phyloP scores from a whole-genome alignment of 2,888 invertebrate genomes.

The Melanchra persicariae region DNA sequence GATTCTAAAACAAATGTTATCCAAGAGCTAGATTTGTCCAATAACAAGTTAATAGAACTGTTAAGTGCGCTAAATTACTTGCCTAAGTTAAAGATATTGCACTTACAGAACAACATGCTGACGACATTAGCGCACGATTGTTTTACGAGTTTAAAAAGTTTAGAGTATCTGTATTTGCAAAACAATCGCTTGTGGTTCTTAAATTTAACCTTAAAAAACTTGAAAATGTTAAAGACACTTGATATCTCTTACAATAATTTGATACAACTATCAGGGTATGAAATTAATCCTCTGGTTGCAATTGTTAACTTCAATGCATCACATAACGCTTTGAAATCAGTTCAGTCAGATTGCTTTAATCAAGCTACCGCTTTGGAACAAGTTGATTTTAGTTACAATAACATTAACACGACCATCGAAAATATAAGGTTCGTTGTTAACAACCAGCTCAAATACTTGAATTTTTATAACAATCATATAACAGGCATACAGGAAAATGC shows the following conservation, averaged over 20 bases:
- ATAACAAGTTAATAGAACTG: conserved; percentile 74
- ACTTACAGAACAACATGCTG: conserved; percentile 78
- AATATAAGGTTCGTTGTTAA: conserved; percentile 78
- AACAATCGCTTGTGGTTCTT: conserved; percentile 76
- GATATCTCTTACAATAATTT: conserved; percentile 79
- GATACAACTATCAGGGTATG: conserved; percentile 73
- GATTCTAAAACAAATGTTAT: conserved; percentile 67
- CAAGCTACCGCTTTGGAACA: conserved; percentile 72
- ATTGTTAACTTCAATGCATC: conserved; percentile 79
- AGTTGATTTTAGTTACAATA: conserved; percentile 81
- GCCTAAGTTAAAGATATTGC: conserved; percentile 70
- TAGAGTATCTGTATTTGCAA: conserved; percentile 72
- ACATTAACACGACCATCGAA: conserved; percentile 75
- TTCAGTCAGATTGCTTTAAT: conserved; percentile 81
- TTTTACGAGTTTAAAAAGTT: conserved; percentile 71
- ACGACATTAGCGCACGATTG: conserved; percentile 72
- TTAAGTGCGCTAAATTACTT: conserved; percentile 70
- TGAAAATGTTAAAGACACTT: conserved; percentile 75
- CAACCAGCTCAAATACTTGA: conserved; percentile 72
- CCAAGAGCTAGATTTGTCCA: conserved; percentile 76
- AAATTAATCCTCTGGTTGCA: conserved; percentile 75
- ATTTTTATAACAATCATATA: conserved; percentile 79
- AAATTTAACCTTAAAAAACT: conserved; percentile 76
- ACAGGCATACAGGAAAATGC: conserved; percentile 74
- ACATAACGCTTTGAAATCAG: conserved; percentile 74